Base-by-base conservation (phyloP, 2,888 invertebrate species). In the Julus scanicus region DNA sequence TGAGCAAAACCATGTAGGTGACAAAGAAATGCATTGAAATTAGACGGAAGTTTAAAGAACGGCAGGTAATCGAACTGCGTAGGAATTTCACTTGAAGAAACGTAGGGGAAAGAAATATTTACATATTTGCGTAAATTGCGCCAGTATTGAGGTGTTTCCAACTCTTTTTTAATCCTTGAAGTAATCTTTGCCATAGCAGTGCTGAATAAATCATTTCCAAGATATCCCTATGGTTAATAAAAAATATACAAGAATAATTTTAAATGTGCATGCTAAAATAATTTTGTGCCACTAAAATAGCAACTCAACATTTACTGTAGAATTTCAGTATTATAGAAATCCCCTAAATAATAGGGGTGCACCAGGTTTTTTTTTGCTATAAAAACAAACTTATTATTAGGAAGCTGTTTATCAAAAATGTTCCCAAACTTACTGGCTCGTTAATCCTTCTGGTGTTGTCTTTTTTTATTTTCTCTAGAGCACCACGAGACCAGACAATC, bases 401-500 rank as follows among this genome's bases (percentile, higher is more conserved):
- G n/a, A 5, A 63, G n/a, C n/a, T 3, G 2, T n/a, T 63, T 63
- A 1, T 0, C n/a, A 63, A 63, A 63, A n/a, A 63, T n/a, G 3
- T 5, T 6, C 1, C 1, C n/a, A n/a, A 63, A 84, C 84, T 87
- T 87, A 87, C 87, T 9, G 53, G 57, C 15, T 87, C 87, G 15
- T 20, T 87, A 13, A 87, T 37, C 17, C 6, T 20, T 71, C 71
- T 87, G 15, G 57, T 87, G 87, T 87, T 87, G n/a, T 87, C 37
- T 40, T 29, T 40, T 6, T 20, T 6, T n/a, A 57, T 40, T 71
- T 49, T 87, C 29, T 29, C 29, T 0, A 87, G 17, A 4, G 87
- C 87, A 29, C 87, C 87, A 20, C 4, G 40, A 8, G 87, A 87
- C 87, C 87, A 87, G 15, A 87, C 40, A 71, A 87, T 87, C 13